Base-by-base conservation (phyloP, 2,797 vertebrate genomes). In the Otolemur crassicaudatus region DNA sequence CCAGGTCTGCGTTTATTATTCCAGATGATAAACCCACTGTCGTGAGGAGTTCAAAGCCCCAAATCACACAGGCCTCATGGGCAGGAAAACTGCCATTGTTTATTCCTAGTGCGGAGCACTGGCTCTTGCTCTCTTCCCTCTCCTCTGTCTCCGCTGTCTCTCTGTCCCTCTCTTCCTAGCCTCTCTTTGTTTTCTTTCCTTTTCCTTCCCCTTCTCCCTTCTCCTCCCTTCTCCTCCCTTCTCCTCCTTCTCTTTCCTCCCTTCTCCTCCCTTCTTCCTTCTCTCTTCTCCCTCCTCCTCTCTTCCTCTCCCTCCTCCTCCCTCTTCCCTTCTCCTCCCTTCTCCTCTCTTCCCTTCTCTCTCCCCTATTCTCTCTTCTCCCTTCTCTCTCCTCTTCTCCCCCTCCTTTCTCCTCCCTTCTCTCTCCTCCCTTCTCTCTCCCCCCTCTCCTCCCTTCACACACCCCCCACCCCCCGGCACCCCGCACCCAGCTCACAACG, bases 31-130 rank as follows among this genome's bases (percentile, higher is more conserved):
- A 95, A 94, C 17, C 34, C 12, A n/a, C 34, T 53, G 56, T 14
- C 87, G 79, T 29, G 60, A 97, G 96, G 93, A 96, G 69, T 97
- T 98, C 96, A 97, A 97, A 97, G 91, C 11, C n/a, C 40, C n/a
- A 81, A 40, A 56, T 79, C 31, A 6, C 17, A 1, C 0, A n/a
- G 77, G 94, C 61, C 79, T 63, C 25, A 6, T 16, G 60, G 87
- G 73, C 65, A 96, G 75, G 80, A 97, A 94, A 92, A 76, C 23
- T 20, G 29, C 2, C 20, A 0, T 69, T 94, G 89, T 49, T 94
- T 95, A 92, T 94, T 79, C 89, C 77, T 91, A 72, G 79, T 95
- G 27, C 7, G 29, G 43, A 49, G 49, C 1, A 19, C 83, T 19
- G 53, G 37, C 53, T 83, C 63, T 40, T 34, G 34, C 56, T 14